Evolutionary conservation across 1,140 invertebrate species (phyloP).

Genomic region (Mamestra configurata): DNA sequence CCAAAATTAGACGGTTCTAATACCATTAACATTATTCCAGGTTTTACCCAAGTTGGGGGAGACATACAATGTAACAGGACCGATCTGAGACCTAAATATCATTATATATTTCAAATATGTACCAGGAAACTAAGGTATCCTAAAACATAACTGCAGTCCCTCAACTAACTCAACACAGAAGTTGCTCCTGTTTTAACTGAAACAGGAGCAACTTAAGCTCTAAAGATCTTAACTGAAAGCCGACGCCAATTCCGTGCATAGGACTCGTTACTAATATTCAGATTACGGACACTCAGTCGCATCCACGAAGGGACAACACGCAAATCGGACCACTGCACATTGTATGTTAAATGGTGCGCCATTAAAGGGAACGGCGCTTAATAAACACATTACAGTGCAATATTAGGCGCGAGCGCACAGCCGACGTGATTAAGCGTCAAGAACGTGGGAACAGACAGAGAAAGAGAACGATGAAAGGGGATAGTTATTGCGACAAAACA

Average conservation of each 20-base stretch:
- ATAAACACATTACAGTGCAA: conserved; percentile 85
- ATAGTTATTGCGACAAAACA: conserved; percentile 57
- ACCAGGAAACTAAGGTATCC: neutral
- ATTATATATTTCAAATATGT: too few relatives aligned
- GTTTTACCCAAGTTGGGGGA: neutral
- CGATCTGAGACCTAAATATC: neutral
- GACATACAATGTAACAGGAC: neutral
- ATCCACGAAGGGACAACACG: conserved; percentile 71
- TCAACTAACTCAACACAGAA: neutral
- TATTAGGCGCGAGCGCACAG: conserved; percentile 80
- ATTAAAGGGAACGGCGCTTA: conserved; percentile 85
- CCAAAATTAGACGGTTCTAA: neutral
- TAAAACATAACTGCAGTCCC: neutral
- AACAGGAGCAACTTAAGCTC: neutral
- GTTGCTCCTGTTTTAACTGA: too few relatives aligned
- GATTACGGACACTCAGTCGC: conserved; percentile 54
- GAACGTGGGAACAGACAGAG: conserved; percentile 80
- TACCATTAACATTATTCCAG: neutral
- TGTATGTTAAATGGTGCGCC: conserved; percentile 83
- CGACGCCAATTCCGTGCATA: conserved; percentile 24
- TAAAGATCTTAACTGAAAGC: conserved; percentile 11
- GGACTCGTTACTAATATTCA: conserved; percentile 18
- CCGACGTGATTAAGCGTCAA: conserved; percentile 77
- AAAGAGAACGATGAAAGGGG: conserved; percentile 63
- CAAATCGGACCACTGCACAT: conserved; percentile 78